These are phyloP conservation scores for Bos javanicus DNA, from an alignment of 2,113 vertebrate genomes.

Conservation along the genomic window DNA sequence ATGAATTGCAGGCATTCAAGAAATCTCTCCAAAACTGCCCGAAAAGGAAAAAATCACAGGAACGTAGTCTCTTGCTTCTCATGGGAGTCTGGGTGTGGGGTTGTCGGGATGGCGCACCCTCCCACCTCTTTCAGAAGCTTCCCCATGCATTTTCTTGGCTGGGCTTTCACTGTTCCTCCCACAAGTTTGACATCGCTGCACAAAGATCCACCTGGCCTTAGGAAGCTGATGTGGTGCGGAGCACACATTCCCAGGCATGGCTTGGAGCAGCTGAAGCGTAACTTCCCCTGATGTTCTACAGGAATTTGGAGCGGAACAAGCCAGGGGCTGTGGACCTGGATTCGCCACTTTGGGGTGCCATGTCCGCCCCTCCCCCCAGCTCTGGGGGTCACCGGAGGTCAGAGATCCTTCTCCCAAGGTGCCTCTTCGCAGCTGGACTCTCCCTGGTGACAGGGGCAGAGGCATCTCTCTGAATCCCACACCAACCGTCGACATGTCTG, in stretches of 20 bases:
- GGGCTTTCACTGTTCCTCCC: neutral
- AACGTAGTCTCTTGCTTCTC: neutral
- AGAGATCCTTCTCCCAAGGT: neutral
- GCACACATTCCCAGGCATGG: neutral
- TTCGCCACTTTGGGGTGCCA: neutral
- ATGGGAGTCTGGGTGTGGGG: neutral
- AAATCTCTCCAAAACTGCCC: neutral
- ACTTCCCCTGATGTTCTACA: neutral
- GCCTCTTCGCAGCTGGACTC: neutral
- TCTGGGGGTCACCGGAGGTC: neutral
- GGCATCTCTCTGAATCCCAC: slow-evolving; percentile 41
- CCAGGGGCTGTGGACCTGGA: neutral
- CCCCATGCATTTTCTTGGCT: slow-evolving; percentile 9
- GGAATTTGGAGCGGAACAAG: slow-evolving; percentile 57
- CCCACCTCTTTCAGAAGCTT: neutral
- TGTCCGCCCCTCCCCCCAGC: neutral
- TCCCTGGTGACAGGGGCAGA: neutral
- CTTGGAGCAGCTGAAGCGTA: slow-evolving; percentile 47
- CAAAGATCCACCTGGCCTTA: slow-evolving; percentile 15
- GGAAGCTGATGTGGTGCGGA: neutral
- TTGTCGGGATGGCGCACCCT: neutral
- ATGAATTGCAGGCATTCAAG: neutral
- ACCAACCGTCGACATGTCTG: slow-evolving; percentile 3
- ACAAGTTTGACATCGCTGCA: neutral
- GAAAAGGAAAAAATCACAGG: neutral